A percentile compares a stretch with the other conserved stretches of the same genome.
These are phyloP conservation scores for Hylaea fasciaria DNA, from an alignment of 2,888 invertebrate genomes.

Conservation along the genomic window DNA sequence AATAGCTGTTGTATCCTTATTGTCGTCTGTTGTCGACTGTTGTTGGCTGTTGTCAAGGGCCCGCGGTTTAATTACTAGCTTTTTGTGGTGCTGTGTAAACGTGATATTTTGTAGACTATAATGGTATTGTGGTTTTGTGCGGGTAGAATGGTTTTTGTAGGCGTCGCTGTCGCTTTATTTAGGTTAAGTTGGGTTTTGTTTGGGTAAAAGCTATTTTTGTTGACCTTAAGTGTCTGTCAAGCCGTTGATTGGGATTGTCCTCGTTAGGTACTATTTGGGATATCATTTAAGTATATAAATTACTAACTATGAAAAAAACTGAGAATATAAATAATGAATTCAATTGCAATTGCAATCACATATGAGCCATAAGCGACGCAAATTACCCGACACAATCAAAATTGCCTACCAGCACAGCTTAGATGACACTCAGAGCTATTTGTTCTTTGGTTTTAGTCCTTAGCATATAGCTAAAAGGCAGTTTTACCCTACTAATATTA, in stretches of 20 bases:
- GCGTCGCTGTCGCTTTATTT: constrained; percentile 11
- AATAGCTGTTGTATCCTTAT: constrained; percentile 65
- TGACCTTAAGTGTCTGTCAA: neutral
- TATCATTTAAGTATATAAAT: no score
- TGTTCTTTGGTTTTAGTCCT: no score
- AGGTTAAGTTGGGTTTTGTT: constrained; percentile 23
- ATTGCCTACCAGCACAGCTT: no score
- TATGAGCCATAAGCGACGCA: constrained; percentile 5
- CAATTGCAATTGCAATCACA: neutral
- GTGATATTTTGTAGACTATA: constrained; percentile 49
- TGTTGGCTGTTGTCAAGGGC: constrained; percentile 56
- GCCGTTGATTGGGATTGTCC: no score
- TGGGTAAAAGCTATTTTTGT: constrained; percentile 7
- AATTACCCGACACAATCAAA: neutral
- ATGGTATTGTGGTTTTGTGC: constrained; percentile 38
- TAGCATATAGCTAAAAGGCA: no score
- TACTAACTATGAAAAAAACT: no score
- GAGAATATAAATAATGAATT: neutral
- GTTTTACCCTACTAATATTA: no score
- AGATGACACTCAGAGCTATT: no score
- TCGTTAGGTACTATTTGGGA: no score
- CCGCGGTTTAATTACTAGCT: constrained; percentile 76
- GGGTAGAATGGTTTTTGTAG: constrained; percentile 24
- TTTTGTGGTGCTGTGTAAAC: constrained; percentile 63
- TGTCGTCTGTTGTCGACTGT: constrained; percentile 38